phyloP scores from a whole-genome alignment of 2,888 invertebrate species.

The Silvanus unidentatus region DNA sequence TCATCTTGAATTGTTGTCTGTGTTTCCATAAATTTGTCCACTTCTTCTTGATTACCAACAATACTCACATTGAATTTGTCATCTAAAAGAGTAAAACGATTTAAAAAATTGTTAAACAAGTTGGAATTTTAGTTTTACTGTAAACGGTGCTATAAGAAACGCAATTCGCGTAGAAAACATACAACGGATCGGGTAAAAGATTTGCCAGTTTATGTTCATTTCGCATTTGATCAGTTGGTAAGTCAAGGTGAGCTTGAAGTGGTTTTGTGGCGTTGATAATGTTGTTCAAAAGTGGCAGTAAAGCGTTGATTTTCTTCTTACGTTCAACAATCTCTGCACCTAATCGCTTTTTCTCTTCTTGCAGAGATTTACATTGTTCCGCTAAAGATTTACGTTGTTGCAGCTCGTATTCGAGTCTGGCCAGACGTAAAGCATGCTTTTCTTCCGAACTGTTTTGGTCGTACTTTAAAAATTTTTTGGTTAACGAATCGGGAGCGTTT shows the following conservation, averaged over 20 bases:
- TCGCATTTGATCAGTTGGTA: constrained; percentile 72
- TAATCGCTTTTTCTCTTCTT: constrained; percentile 70
- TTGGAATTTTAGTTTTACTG: constrained; percentile 50
- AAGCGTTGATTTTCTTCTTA: constrained; percentile 62
- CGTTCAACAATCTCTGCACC: constrained; percentile 48
- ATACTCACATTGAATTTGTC: constrained; percentile 50
- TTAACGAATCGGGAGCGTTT: constrained; percentile 62
- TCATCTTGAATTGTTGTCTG: constrained; percentile 55
- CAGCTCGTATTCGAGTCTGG: constrained; percentile 87
- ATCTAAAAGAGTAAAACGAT: no score
- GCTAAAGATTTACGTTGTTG: constrained; percentile 80
- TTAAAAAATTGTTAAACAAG: constrained; percentile 9
- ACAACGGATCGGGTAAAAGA: constrained; percentile 74
- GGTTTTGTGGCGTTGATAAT: constrained; percentile 78
- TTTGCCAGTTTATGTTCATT: constrained; percentile 70
- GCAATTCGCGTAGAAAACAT: constrained; percentile 79
- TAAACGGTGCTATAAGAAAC: constrained; percentile 76
- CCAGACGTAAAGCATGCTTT: constrained; percentile 75
- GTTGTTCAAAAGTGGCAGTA: constrained; percentile 70
- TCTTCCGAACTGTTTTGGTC: constrained; percentile 43
- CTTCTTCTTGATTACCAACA: constrained; percentile 66
- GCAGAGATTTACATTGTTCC: constrained; percentile 66
- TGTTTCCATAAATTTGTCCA: constrained; percentile 50
- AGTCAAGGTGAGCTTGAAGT: constrained; percentile 78
- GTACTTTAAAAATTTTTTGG: constrained; percentile 33